A percentile compares a stretch with the other conserved stretches of the same genome.
These are phyloP conservation scores for Crocuta crocuta DNA, from an alignment of 2,113 vertebrate species.

Conservation along the genomic window DNA sequence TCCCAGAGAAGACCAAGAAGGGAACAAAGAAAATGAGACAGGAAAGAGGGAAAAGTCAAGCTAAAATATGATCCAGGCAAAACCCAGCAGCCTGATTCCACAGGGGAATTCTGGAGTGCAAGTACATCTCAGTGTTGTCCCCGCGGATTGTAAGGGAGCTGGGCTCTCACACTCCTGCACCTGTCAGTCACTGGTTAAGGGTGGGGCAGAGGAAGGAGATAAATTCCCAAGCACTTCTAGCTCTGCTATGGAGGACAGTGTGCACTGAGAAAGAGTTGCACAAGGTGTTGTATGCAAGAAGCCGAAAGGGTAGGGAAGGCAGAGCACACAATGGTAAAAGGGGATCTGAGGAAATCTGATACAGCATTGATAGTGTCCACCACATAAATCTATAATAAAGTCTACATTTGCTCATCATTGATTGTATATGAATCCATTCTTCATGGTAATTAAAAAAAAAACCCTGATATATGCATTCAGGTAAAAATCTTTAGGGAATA, in stretches of 20 bases:
- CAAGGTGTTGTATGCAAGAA: neutral
- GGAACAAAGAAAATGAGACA: neutral
- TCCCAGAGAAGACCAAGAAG: neutral
- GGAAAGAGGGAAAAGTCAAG: neutral
- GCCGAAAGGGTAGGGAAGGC: neutral
- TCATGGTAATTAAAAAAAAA: neutral
- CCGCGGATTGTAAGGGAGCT: neutral
- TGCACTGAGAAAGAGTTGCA: neutral
- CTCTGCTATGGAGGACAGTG: neutral
- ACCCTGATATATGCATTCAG: neutral
- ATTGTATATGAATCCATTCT: neutral
- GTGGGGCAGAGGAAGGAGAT: neutral
- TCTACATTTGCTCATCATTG: neutral
- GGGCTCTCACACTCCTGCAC: neutral
- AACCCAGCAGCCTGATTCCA: neutral
- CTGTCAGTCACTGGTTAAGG: neutral
- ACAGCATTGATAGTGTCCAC: neutral
- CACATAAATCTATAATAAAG: neutral
- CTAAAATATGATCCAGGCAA: neutral
- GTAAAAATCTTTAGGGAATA: neutral
- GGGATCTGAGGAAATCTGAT: neutral
- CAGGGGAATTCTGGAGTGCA: neutral
- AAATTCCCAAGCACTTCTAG: neutral
- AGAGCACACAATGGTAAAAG: neutral
- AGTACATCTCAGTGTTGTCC: neutral